Conservation (phyloP, 2,888 invertebrate genomes). For the Helleia helle region DNA sequence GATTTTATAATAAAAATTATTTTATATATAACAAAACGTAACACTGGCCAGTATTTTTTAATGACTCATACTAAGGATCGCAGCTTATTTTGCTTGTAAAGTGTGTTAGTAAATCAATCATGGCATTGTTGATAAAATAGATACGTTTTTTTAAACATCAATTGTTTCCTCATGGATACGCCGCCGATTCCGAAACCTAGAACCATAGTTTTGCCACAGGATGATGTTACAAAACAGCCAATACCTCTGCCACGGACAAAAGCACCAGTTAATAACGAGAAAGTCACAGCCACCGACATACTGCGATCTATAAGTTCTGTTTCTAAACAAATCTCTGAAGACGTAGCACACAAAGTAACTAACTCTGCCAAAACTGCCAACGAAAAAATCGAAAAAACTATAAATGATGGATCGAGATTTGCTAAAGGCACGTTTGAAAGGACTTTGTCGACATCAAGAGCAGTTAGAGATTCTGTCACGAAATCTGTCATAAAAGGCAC, state of each 20-base stretch:
- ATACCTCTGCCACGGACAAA: constrained; percentile 70
- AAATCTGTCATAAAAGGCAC: constrained; percentile 79
- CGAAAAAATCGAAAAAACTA: constrained; percentile 50
- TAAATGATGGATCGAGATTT: constrained; percentile 51
- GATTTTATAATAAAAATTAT: too few species aligned
- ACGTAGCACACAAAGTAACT: constrained; percentile 68
- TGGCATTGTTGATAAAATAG: constrained; percentile 17
- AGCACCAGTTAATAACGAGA: constrained; percentile 36
- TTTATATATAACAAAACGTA: too few species aligned
- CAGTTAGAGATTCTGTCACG: constrained; percentile 65
- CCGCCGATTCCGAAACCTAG: constrained; percentile 62
- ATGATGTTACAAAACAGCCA: constrained; percentile 52
- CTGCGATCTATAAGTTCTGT: constrained; percentile 67
- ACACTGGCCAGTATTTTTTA: too few species aligned
- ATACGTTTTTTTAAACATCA: not conserved
- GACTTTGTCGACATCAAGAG: constrained; percentile 61
- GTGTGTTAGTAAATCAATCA: constrained; percentile 15
- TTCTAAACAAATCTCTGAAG: constrained; percentile 73
- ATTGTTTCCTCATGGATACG: constrained; percentile 40
- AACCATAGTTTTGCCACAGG: constrained; percentile 33
- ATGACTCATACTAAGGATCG: constrained; percentile 21
- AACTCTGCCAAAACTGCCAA: constrained; percentile 53
- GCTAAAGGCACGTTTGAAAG: constrained; percentile 63
- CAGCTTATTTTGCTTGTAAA: constrained; percentile 16
- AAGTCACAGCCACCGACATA: constrained; percentile 53